Conservation (phyloP, 2,888 invertebrate species). For the Mamestra brassicae region DNA sequence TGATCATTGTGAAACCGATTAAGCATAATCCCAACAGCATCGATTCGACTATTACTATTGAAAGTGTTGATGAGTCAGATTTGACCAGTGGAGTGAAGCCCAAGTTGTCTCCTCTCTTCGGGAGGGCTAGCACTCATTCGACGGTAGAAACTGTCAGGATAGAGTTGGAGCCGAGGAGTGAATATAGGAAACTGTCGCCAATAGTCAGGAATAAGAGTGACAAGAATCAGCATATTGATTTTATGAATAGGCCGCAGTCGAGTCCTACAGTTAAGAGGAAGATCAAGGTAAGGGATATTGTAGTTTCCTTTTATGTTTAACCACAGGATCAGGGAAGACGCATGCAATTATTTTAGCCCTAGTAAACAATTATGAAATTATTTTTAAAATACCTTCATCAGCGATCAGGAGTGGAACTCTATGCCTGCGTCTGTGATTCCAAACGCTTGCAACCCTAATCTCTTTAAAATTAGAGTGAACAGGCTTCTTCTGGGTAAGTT, state of each 20-base stretch:
- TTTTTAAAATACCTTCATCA: too few species aligned
- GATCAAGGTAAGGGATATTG: conserved; percentile 72
- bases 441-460: too few species aligned
- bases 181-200: conserved; percentile 86
- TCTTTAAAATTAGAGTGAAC: too few species aligned
- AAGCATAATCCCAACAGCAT: conserved; percentile 75
- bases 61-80: conserved; percentile 82
- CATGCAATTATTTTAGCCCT: too few species aligned
- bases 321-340: too few species aligned
- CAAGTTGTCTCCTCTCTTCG: conserved; percentile 86
- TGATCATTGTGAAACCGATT: conserved; percentile 86
- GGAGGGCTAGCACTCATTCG: conserved; percentile 76
- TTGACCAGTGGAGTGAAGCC: conserved; percentile 78
- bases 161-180: conserved; percentile 85
- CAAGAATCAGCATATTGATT: conserved; percentile 81
- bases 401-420: too few species aligned
- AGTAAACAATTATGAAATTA: too few species aligned
- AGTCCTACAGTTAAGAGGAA: conserved; percentile 82
- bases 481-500: too few species aligned
- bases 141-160: conserved; percentile 78
- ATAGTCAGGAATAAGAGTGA: conserved; percentile 79
- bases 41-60: conserved; percentile 85
- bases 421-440: too few species aligned
- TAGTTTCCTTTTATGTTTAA: too few species aligned
- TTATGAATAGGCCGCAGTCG: conserved; percentile 85